Conservation (phyloP, 2,113 vertebrate genomes). For the Chionis minor region DNA sequence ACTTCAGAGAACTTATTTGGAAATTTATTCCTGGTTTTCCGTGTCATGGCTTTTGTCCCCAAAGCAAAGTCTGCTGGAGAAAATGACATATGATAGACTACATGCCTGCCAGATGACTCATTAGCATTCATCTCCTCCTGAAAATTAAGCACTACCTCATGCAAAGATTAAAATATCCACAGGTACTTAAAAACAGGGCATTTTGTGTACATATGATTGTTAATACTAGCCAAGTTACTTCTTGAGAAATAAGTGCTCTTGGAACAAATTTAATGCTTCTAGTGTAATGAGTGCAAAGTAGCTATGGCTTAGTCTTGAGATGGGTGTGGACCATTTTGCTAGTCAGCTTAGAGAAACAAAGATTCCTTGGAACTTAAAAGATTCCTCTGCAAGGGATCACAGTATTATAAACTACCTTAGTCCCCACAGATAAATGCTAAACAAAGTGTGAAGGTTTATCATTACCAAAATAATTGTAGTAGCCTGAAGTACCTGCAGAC, state of each 20-base stretch:
- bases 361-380: neutral
- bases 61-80: neutral
- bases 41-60: neutral
- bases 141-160: neutral
- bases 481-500: neutral
- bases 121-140: neutral
- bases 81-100: neutral
- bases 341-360: neutral
- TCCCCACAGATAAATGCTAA: neutral
- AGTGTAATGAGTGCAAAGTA: neutral
- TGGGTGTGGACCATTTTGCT: neutral
- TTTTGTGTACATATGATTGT: neutral
- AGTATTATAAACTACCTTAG: neutral
- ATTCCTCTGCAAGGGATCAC: neutral
- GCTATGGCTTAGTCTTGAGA: neutral
- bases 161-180: neutral
- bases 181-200: neutral
- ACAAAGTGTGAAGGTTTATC: neutral
- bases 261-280: neutral
- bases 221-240: neutral
- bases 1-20: neutral
- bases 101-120: neutral
- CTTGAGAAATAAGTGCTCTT: neutral
- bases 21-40: neutral
- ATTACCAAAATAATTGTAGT: neutral